phyloP scores from a whole-genome alignment of 2,888 invertebrate species.

The Serrognathus titanus region DNA sequence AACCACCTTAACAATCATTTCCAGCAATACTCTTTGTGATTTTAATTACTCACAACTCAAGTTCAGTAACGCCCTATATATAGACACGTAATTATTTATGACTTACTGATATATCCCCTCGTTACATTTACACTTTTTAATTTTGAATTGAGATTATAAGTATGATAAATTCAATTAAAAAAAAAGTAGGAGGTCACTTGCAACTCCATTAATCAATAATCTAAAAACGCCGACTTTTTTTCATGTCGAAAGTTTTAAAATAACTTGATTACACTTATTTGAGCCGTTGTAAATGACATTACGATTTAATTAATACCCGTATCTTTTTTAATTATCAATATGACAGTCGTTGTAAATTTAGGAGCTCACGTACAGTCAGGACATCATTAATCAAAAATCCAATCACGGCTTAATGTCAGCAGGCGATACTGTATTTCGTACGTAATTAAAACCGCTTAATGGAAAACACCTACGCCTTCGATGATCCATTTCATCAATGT shows the following conservation, averaged over 20 bases:
- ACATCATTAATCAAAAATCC: constrained; percentile 19
- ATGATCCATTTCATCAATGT: constrained; percentile 7
- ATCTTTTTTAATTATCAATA: constrained; percentile 19
- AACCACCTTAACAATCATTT: too few relatives aligned
- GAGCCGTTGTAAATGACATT: neutral
- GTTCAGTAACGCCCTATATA: too few relatives aligned
- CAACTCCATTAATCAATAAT: too few relatives aligned
- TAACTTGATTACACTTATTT: neutral
- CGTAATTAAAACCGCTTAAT: constrained; percentile 1
- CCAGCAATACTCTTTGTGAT: too few relatives aligned
- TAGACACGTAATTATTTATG: too few relatives aligned
- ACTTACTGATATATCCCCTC: too few relatives aligned
- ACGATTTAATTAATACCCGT: constrained; percentile 8
- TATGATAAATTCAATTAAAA: too few relatives aligned
- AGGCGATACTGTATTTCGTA: neutral
- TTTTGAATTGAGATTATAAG: too few relatives aligned
- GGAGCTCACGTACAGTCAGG: constrained; percentile 1
- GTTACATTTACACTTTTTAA: too few relatives aligned
- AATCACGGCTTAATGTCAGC: constrained; percentile 14
- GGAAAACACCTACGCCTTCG: constrained; percentile 10
- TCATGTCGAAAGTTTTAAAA: neutral
- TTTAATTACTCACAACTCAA: too few relatives aligned
- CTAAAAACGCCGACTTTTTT: neutral
- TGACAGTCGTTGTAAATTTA: constrained; percentile 9
- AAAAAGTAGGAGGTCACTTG: too few relatives aligned